phyloP scores from a whole-genome alignment of 2,113 vertebrate species.

The Myotis yumanensis region DNA sequence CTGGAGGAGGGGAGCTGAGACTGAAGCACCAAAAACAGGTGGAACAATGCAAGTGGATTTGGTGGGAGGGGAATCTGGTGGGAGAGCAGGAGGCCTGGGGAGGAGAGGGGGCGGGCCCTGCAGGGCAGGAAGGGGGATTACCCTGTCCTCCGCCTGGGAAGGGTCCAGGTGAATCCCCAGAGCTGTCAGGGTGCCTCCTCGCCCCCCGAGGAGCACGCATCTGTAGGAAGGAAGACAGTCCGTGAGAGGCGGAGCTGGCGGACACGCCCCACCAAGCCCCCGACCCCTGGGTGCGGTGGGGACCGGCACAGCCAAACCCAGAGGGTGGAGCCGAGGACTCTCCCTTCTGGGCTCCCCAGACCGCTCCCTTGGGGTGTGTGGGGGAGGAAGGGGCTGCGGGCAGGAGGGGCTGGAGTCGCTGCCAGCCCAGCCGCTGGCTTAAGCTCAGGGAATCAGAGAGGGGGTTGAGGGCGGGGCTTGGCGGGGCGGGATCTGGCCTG shows the following conservation, averaged over 20 bases:
- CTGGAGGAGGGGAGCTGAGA: background rate
- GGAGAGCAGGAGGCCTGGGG: background rate
- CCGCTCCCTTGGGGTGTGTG: background rate
- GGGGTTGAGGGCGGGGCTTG: fast-evolving
- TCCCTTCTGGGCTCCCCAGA: background rate
- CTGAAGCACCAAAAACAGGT: background rate
- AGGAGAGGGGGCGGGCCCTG: too few species aligned
- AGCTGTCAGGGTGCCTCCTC: background rate
- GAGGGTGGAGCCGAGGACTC: too few species aligned
- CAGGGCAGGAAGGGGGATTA: fast-evolving
- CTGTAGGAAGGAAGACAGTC: background rate
- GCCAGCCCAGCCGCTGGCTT: too few species aligned
- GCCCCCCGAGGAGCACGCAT: background rate
- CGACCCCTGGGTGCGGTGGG: fast-evolving
- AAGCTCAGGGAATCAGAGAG: too few species aligned
- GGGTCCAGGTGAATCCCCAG: fast-evolving
- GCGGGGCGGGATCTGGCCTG: fast-evolving
- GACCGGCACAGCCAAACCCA: background rate
- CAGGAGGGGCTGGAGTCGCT: too few species aligned
- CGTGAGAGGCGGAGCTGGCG: fast-evolving
- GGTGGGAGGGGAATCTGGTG: fast-evolving
- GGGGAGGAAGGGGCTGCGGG: too few species aligned
- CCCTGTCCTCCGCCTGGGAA: background rate
- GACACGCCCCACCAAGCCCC: fast-evolving
- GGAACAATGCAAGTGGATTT: background rate